These are phyloP conservation scores for Phylloscopus whistleri DNA, from an alignment of 2,113 vertebrate genomes.

Conservation along the genomic window DNA sequence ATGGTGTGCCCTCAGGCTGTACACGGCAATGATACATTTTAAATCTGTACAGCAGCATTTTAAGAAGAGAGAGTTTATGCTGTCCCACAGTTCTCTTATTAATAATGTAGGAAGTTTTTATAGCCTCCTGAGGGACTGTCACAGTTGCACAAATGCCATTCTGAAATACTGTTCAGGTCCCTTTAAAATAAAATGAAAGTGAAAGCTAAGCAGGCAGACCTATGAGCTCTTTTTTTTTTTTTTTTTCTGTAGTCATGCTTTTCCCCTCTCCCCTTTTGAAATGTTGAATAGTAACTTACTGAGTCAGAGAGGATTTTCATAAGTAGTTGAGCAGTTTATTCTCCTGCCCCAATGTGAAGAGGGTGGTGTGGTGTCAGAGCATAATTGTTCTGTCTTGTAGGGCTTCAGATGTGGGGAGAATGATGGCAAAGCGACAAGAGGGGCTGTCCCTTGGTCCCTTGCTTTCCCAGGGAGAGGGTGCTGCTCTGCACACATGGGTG, in stretches of 20 bases:
- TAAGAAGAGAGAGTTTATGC: background rate
- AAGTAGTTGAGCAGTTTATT: background rate
- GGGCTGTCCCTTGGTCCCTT: background rate
- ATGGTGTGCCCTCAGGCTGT: background rate
- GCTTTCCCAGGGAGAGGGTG: background rate
- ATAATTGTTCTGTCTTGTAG: background rate
- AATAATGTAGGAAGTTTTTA: background rate
- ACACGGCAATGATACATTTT: background rate
- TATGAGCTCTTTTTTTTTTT: background rate
- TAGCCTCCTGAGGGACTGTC: background rate
- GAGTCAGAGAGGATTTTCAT: background rate
- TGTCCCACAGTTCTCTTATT: background rate
- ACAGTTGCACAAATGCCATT: background rate
- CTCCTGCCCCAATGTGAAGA: background rate
- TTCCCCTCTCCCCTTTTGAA: background rate
- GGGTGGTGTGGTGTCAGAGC: background rate
- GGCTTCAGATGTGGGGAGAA: background rate
- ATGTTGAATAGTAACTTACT: background rate
- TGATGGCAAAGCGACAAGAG: background rate
- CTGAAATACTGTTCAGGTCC: background rate
- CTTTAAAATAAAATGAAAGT: background rate
- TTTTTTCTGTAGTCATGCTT: background rate
- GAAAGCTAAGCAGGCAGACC: background rate
- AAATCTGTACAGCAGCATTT: background rate
- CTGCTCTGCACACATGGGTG: rapidly evolving